Evolutionary conservation across 1,140 invertebrate species (phyloP), one percentile per base, ranked within the genome.

Genomic region (Eulimnadia texana): DNA sequence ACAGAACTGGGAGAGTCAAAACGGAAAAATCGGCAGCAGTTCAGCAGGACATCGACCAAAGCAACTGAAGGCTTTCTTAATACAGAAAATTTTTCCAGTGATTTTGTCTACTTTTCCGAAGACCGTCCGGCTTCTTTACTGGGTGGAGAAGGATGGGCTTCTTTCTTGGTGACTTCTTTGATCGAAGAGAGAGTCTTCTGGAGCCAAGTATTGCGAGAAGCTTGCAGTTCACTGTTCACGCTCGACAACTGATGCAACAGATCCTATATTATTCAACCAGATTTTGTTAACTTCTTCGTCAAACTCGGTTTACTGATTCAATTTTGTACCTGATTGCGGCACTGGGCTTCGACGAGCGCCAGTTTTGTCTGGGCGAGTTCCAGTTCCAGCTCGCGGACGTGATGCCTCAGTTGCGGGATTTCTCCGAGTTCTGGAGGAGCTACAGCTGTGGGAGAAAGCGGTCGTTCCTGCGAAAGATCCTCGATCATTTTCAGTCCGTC

Each of bases 311-410:
- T n/a, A n/a, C n/a, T n/a, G n/a, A n/a, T n/a, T n/a, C n/a, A n/a
- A n/a, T n/a, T n/a, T n/a, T n/a, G n/a, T 42, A 42, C 91, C 83
- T 96, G 92, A 78, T 94, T 97, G 68, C 86, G 84, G 76, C 95
- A 98, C 74, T 98, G 90, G 0, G 93, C 88, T 76, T 99, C 93
- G 2, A 98, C 96, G 59, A 97, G 84, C 0, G 92, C 93, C 64
- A 99, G 77, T 72, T 99, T 99, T 0, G 94, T 93, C 71, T 94
- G 88, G 2, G 94, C 95, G 60, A 99, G 74, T 70, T 98, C 94
- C 54, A 98, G 75, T 72, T 99, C 95, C 23, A 98, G 75, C 72
- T 96, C 92, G 11, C 88, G 79, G 58, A 97, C 83, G 50, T 54
- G 28, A 22, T 11, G 55, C 55, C 24, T 27, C 23, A 42, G 28